phyloP scores from a whole-genome alignment of 2,113 vertebrate genomes.

The Scatophagus argus region DNA sequence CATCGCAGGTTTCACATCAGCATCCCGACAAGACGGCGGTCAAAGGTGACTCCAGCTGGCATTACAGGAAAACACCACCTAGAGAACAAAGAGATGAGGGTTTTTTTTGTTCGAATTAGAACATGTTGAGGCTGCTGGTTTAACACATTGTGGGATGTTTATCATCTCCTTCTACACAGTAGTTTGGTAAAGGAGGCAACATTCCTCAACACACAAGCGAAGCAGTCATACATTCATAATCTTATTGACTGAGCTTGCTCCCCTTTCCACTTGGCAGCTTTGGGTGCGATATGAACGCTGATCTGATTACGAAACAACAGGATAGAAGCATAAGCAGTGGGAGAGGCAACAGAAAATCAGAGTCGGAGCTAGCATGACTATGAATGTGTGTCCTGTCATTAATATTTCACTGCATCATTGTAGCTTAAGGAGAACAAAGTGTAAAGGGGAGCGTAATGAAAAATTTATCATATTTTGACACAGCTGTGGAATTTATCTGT shows the following conservation, averaged over 20 bases:
- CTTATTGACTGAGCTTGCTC: constrained; percentile 71
- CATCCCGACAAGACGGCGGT: constrained; percentile 54
- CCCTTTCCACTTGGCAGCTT: constrained; percentile 75
- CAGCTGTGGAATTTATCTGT: constrained; percentile 62
- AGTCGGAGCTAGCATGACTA: constrained; percentile 50
- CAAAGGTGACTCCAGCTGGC: constrained; percentile 26
- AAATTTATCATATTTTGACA: constrained; percentile 79
- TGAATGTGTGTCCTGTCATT: constrained; percentile 76
- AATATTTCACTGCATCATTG: constrained; percentile 81
- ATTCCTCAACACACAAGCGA: constrained; percentile 62
- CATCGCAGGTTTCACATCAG: constrained; percentile 77
- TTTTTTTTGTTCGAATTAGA: constrained; percentile 5
- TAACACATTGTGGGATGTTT: constrained; percentile 19
- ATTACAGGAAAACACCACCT: constrained; percentile 59
- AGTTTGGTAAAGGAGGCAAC: constrained; percentile 35
- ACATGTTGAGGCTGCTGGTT: not conserved
- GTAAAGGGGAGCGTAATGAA: constrained; percentile 77
- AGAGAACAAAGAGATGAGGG: constrained; percentile 28
- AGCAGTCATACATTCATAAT: constrained; percentile 76
- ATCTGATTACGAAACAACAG: constrained; percentile 80
- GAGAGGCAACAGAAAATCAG: constrained; percentile 57
- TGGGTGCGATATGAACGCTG: constrained; percentile 73
- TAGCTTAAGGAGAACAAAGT: constrained; percentile 74
- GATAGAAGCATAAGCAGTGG: constrained; percentile 69
- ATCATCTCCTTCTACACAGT: constrained; percentile 34